Evolutionary conservation across 2,113 vertebrate genomes (phyloP).

Genomic region (Dipodomys merriami): DNA sequence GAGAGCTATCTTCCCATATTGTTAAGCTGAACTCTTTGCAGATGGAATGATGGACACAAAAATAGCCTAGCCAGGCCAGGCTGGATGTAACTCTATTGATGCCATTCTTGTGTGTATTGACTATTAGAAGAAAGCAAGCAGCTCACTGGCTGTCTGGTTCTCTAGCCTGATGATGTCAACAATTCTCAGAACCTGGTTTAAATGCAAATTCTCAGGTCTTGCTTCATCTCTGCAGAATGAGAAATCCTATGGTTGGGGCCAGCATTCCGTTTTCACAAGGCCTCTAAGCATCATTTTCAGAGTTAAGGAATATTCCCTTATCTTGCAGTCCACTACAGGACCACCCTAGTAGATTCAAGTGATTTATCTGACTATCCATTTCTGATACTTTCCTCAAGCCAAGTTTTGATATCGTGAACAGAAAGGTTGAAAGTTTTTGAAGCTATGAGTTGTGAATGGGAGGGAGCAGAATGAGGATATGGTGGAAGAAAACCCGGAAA

Average conservation of each 20-base stretch:
- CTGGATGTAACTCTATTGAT: not conserved
- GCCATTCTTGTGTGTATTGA: not conserved
- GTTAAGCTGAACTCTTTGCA: not conserved
- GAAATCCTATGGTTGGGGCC: not conserved
- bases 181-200: not conserved
- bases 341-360: not conserved
- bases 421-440: not conserved
- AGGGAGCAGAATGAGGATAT: not conserved
- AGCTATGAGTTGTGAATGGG: not conserved
- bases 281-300: not conserved
- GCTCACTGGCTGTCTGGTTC: not conserved
- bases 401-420: not conserved
- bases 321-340: not conserved
- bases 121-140: not conserved
- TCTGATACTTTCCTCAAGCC: slow-evolving; percentile 1
- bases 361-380: not conserved
- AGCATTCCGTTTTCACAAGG: not conserved
- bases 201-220: not conserved
- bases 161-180: not conserved
- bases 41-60: too few relatives aligned
- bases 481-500: not conserved
- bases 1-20: not conserved
- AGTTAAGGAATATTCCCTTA: not conserved
- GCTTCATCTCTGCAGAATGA: not conserved
- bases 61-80: not conserved